These are phyloP conservation scores for Parauchenoglanis ngamensis DNA, from an alignment of 2,797 vertebrate species.

Conservation along the genomic window DNA sequence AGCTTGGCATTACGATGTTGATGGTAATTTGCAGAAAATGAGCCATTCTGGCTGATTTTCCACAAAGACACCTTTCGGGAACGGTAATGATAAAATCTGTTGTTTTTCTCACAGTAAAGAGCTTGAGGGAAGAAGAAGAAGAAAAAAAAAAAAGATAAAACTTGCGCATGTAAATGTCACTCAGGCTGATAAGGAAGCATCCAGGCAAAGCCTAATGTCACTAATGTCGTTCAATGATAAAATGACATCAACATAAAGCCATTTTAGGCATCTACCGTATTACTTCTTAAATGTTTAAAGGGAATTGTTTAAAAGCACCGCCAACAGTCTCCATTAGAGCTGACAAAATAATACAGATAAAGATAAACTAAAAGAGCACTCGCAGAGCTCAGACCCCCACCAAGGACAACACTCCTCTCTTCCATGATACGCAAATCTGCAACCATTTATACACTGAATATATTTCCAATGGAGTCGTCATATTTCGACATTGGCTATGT, in stretches of 20 bases:
- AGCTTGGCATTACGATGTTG: slow-evolving; percentile 28
- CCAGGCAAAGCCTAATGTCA: neutral
- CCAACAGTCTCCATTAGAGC: no score
- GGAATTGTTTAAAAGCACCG: neutral
- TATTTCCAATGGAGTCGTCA: no score
- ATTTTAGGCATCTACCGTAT: neutral
- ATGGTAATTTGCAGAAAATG: slow-evolving; percentile 19
- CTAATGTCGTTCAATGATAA: neutral
- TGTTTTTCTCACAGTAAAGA: neutral
- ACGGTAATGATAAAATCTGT: neutral
- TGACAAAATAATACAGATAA: no score
- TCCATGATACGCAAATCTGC: no score
- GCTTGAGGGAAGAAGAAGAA: neutral
- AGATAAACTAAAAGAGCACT: no score
- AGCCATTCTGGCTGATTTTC: neutral
- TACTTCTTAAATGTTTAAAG: neutral
- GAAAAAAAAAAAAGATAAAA: neutral
- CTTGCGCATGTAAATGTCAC: neutral
- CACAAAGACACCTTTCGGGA: neutral
- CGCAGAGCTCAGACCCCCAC: no score
- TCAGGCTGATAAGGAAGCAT: neutral
- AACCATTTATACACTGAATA: no score
- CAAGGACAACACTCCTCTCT: no score
- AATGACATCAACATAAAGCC: no score
- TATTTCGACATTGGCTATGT: no score